Evolutionary conservation across 1,140 invertebrate genomes (phyloP), one percentile per base, ranked within the genome.

Genomic region (Aphis craccivora): DNA sequence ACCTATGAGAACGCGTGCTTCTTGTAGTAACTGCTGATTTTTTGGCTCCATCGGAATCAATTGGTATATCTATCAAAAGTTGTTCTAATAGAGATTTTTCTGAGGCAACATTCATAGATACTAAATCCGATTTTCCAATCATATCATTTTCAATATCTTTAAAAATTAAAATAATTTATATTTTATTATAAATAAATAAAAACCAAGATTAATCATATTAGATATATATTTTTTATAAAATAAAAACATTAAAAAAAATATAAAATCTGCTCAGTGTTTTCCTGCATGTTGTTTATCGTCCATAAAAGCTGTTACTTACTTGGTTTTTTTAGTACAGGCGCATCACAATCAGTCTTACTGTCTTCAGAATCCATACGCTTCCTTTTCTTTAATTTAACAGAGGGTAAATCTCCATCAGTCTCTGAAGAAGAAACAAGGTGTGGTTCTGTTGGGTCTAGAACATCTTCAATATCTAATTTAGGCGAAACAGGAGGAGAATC

Each of bases 1-100:
- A 93, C 91, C 91, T 93, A 84, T 94, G 94, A 90, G 95, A 95
- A 51, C 95, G 94, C 8, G 95, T 95, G 53, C 94, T 94, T 48
- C 94, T 94, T 37, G 93, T 94, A 86, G 93, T 94, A 94, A 94
- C 94, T 93, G 48, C 94, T 90, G 83, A 94, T 94, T 94, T 93
- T 40, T 91, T 93, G 45, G 94, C 94, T 53, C 93, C 81, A 43
- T 76, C 88, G 51, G 93, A 96, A 51, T 97, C 96, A 91, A 96
- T 96, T 8, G 97, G 97, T 94, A 98, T 98, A 94, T 98, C 97
- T 94, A 98, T 98, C 0, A 97, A 95, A 91, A 98, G 95, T 94
- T 97, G 97, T 94, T 98, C 97, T 18, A 97, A 95, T 67, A 97
- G 95, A 83, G 97, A 97, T 94, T 97, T 90, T 48, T 91, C 93